phyloP scores from a whole-genome alignment of 1,140 invertebrate genomes.

The Doryteuthis pealeii region DNA sequence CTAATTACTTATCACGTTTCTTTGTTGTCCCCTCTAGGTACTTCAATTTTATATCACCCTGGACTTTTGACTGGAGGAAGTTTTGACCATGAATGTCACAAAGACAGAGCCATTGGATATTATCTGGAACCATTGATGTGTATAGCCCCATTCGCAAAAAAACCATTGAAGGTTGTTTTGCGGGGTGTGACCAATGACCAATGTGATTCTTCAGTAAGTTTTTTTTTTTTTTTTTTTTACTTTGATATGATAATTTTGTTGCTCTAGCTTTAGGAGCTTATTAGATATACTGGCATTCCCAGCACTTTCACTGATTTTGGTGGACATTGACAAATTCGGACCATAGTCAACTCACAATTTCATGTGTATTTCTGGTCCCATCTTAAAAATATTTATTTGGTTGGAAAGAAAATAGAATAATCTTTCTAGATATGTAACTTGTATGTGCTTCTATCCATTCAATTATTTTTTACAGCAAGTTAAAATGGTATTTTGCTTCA shows the following conservation, averaged over 20 bases:
- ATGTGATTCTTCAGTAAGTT: conserved; percentile 62
- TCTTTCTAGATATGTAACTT: too few relatives aligned
- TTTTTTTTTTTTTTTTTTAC: background rate
- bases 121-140: conserved; percentile 88
- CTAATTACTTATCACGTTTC: too few relatives aligned
- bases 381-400: too few relatives aligned
- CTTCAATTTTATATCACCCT: conserved; percentile 83
- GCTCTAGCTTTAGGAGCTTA: background rate
- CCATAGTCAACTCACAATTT: too few relatives aligned
- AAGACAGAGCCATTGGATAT: conserved; percentile 82
- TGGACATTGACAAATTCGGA: too few relatives aligned
- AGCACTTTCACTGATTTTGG: too few relatives aligned
- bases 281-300: too few relatives aligned
- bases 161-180: conserved; percentile 77
- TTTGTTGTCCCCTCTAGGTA: conserved; percentile 61
- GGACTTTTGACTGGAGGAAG: conserved; percentile 85
- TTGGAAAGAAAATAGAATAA: too few relatives aligned
- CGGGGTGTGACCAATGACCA: conserved; percentile 86
- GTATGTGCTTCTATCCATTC: too few relatives aligned
- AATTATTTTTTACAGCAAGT: too few relatives aligned
- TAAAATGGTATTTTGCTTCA: too few relatives aligned
- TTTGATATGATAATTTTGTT: background rate
- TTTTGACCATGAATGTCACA: conserved; percentile 84
- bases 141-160: conserved; percentile 94
- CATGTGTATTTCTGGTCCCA: too few relatives aligned